Conservation (phyloP, 2,888 invertebrate genomes). For the Heliconius ismenius region DNA sequence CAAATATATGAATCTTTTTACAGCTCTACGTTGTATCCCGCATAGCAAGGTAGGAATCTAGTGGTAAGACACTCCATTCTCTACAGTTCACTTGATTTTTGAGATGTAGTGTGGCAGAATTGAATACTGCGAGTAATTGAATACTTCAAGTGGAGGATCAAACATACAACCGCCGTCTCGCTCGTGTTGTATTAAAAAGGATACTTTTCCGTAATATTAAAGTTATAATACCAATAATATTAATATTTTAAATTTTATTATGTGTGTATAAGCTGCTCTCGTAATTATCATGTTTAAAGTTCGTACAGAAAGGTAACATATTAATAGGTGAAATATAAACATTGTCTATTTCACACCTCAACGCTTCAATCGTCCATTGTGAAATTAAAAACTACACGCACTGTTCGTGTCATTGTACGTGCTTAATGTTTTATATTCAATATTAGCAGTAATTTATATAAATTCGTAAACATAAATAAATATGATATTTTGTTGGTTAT, state of each 20-base stretch:
- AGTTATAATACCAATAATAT: too few species aligned
- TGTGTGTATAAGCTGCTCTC: background rate
- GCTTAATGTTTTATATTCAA: background rate
- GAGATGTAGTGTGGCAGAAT: too few species aligned
- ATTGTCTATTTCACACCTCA: constrained; percentile 16
- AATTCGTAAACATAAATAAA: background rate
- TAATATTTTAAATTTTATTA: background rate
- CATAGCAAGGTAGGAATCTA: too few species aligned
- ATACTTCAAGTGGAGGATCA: too few species aligned
- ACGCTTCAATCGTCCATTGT: constrained; percentile 17
- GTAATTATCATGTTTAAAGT: background rate
- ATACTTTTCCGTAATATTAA: too few species aligned
- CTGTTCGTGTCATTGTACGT: constrained; percentile 1
- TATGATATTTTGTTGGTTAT: background rate
- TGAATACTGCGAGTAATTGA: too few species aligned
- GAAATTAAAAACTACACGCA: constrained; percentile 23
- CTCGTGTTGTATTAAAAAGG: too few species aligned
- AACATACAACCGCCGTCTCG: too few species aligned
- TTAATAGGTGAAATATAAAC: background rate
- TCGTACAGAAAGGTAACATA: background rate
- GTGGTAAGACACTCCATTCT: too few species aligned
- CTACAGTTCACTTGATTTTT: too few species aligned
- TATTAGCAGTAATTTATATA: background rate
- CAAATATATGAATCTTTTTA: too few species aligned
- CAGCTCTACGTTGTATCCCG: too few species aligned